Evolutionary conservation across 2,888 invertebrate genomes (phyloP).

Genomic region (Machimus atricapillus): DNA sequence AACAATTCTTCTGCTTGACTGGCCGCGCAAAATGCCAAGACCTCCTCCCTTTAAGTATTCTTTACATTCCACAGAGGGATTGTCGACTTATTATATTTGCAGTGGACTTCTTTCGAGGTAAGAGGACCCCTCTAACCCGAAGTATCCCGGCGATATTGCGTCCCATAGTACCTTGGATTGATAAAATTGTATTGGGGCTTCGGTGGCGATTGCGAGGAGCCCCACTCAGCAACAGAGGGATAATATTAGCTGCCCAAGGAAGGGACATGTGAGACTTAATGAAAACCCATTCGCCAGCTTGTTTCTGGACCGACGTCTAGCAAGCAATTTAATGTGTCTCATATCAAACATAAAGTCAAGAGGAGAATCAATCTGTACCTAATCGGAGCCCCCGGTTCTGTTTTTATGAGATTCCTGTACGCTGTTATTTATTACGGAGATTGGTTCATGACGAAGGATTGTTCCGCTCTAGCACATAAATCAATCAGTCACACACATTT

Average conservation of each 20-base stretch:
- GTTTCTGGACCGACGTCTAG: not conserved
- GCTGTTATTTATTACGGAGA: constrained; percentile 18
- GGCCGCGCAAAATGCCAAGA: not conserved
- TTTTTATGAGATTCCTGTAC: constrained; percentile 3
- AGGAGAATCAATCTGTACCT: constrained; percentile 25
- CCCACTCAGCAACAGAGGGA: not conserved
- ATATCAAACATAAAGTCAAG: constrained; percentile 1
- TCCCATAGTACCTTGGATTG: not conserved
- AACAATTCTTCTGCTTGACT: not conserved
- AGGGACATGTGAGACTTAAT: constrained; percentile 2
- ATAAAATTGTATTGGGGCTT: not conserved
- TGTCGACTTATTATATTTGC: not conserved
- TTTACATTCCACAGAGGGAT: not conserved
- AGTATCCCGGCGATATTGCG: not conserved
- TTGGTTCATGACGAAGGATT: constrained; percentile 27
- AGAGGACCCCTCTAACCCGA: not conserved
- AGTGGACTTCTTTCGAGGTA: not conserved
- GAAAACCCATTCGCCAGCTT: not conserved
- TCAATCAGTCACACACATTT: constrained; percentile 34
- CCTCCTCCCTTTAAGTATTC: not conserved
- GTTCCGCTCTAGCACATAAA: constrained; percentile 12
- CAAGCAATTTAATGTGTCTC: constrained; percentile 18
- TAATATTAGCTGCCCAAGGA: not conserved
- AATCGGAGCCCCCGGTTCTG: not conserved
- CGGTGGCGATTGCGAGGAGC: not conserved